Evolutionary conservation across 2,113 vertebrate genomes (phyloP), one percentile per base, ranked within the genome.

Genomic region (Catharus bicknelli): DNA sequence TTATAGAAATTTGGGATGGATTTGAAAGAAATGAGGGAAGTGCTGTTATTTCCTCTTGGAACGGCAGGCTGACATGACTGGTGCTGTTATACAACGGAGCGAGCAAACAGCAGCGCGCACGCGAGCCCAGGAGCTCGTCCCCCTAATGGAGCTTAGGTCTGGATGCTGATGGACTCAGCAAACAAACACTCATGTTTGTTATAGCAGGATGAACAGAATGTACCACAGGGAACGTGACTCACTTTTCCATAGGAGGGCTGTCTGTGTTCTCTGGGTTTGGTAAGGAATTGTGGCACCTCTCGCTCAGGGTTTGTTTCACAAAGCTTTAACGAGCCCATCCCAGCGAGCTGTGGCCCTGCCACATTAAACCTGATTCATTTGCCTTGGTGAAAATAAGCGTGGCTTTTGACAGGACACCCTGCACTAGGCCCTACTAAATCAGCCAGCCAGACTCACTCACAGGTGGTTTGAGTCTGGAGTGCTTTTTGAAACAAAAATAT

Each of bases 211-310:
- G 95, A 96, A 97, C 96, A 94, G 96, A 96, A 96, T 96, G 97
- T 96, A 91, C 96, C 74, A 34, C 94, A 87, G 89, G 90, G 59
- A 91, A 78, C 12, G 70, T 96, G 96, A 96, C 80, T 96, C 96
- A 97, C 88, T 95, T 95, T 96, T 96, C 95, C 96, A 96, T 95
- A 96, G 94, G 95, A 94, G 16, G 67, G n/a, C 88, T 62, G 86
- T 80, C 94, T 78, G 93, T 85, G 38, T 81, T 83, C 85, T 79
- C 51, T 0, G 40, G n/a, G 59, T 93, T 90, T 55, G 81, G 90
- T 72, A 92, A 74, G 70, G 84, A 86, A 95, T 95, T 59, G 88
- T 45, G 92, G 94, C 68, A 70, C 91, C 83, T 95, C 82, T 93
- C 2, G 0, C 57, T 93, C 38, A 47, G 68, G 38, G 69, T 80